Conservation (phyloP, 2,113 vertebrate species). For the Plectropomus leopardus region DNA sequence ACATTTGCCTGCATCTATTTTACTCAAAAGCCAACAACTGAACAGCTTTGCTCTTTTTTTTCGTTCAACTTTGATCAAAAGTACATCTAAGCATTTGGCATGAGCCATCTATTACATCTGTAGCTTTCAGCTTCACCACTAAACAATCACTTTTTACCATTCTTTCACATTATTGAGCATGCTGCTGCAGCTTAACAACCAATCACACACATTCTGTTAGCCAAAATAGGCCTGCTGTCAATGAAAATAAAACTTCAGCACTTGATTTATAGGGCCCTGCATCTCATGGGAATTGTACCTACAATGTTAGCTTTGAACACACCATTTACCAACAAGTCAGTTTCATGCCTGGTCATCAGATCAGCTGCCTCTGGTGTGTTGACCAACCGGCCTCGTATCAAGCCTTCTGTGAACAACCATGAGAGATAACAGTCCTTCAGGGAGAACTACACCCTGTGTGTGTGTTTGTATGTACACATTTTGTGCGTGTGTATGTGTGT, state of each 20-base stretch:
- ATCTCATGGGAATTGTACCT: neutral
- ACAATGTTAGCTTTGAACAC: slow-evolving; percentile 1
- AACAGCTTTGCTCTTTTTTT: neutral
- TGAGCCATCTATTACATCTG: slow-evolving; percentile 1
- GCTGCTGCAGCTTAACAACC: neutral
- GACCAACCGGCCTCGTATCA: neutral
- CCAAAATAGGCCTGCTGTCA: neutral
- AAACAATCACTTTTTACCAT: slow-evolving; percentile 5
- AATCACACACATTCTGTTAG: slow-evolving; percentile 3
- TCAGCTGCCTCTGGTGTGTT: neutral
- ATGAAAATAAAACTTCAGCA: neutral
- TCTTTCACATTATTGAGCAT: slow-evolving; percentile 1
- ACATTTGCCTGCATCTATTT: neutral
- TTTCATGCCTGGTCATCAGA: slow-evolving; percentile 21
- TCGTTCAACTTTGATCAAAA: slow-evolving; percentile 9
- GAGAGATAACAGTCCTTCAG: neutral
- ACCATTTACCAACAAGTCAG: slow-evolving; percentile 1
- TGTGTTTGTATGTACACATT: slow-evolving; percentile 10
- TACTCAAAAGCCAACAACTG: neutral
- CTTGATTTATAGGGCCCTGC: neutral
- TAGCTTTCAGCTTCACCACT: neutral
- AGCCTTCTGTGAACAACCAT: neutral
- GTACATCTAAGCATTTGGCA: slow-evolving; percentile 6
- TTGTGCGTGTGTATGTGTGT: neutral
- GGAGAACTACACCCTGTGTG: neutral